Conservation (phyloP, 1,140 invertebrate genomes). For the Scaptomyza montana region DNA sequence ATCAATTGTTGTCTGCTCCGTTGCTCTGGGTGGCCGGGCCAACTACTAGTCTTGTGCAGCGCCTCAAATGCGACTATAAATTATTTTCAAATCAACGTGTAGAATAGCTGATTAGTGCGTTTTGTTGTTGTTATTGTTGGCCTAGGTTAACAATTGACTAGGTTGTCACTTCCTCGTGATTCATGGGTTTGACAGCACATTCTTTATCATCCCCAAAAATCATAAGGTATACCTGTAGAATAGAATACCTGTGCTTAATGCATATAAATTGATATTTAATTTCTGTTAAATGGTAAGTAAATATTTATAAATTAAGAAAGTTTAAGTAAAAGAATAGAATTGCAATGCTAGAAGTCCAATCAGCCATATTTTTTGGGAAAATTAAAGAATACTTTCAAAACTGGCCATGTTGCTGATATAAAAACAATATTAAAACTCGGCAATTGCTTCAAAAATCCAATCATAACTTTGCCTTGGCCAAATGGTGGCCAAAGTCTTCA, state of each 20-base stretch:
- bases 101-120: conserved; percentile 59
- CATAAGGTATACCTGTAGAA: neutral
- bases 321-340: no score
- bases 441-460: no score
- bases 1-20: conserved; percentile 62
- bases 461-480: no score
- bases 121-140: conserved; percentile 1
- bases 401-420: no score
- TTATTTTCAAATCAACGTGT: conserved; percentile 56
- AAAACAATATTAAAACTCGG: no score
- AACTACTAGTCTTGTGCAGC: conserved; percentile 53
- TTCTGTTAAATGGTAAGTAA: no score
- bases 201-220: conserved; percentile 7
- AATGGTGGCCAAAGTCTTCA: no score
- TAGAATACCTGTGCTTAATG: neutral
- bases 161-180: conserved; percentile 43
- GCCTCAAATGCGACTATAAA: conserved; percentile 71
- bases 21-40: conserved; percentile 63
- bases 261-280: no score
- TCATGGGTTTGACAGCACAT: conserved; percentile 53
- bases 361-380: no score
- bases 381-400: no score
- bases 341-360: no score
- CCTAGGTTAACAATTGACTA: conserved; percentile 12
- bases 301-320: no score